Conservation (phyloP, 2,888 invertebrate genomes). For the Eupelmus urozonus region DNA sequence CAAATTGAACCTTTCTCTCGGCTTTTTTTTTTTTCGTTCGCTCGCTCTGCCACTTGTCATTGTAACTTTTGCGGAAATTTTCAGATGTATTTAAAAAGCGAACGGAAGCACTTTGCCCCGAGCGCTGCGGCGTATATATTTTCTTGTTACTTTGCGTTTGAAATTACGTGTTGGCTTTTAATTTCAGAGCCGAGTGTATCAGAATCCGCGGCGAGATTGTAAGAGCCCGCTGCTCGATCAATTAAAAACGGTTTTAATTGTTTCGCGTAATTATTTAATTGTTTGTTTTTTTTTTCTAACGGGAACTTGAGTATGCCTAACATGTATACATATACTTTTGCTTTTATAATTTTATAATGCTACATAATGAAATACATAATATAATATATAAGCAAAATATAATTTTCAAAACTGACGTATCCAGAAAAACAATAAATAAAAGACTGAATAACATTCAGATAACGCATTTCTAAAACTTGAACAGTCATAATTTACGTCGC, state of each 20-base stretch:
- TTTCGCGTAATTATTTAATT: too few relatives aligned
- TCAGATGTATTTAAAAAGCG: slow-evolving; percentile 5
- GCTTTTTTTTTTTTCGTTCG: not conserved
- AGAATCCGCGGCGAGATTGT: too few relatives aligned
- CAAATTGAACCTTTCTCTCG: slow-evolving; percentile 11
- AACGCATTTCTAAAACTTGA: not conserved
- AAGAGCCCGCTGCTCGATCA: too few relatives aligned
- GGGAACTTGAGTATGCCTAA: too few relatives aligned
- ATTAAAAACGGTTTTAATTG: too few relatives aligned
- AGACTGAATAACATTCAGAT: not conserved
- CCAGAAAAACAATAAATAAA: not conserved
- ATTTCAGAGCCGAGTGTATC: not conserved
- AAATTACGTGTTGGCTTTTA: not conserved
- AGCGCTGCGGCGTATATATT: not conserved
- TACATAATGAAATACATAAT: too few relatives aligned
- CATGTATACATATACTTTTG: too few relatives aligned
- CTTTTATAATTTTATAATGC: too few relatives aligned
- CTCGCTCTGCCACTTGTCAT: slow-evolving; percentile 2
- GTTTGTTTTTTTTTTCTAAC: too few relatives aligned
- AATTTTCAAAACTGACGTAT: not conserved
- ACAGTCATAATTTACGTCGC: too few relatives aligned
- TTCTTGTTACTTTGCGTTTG: not conserved
- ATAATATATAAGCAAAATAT: not conserved
- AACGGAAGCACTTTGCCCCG: not conserved
- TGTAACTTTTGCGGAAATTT: slow-evolving; percentile 32